A percentile compares a stretch with the other conserved stretches of the same genome.
phyloP scores from a whole-genome alignment of 2,113 vertebrate species.

The Bostrychus sinensis region DNA sequence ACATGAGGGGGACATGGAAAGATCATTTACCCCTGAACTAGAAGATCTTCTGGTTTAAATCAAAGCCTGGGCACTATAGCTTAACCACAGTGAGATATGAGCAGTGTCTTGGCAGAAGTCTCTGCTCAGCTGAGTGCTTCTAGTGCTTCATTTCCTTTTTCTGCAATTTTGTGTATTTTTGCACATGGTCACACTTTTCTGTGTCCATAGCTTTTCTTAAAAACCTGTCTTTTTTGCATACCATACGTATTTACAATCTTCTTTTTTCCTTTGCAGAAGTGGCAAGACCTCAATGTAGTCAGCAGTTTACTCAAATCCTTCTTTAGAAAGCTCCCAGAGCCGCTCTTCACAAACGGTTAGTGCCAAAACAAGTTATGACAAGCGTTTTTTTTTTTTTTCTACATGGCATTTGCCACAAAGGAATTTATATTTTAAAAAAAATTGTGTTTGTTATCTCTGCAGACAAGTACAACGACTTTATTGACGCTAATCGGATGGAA shows the following conservation, averaged over 20 bases:
- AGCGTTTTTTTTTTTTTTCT: background rate
- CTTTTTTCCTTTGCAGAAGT: constrained; percentile 79
- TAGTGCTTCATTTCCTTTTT: too few relatives aligned
- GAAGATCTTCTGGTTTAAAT: too few relatives aligned
- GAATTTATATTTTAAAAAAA: background rate
- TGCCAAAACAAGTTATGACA: constrained; percentile 10
- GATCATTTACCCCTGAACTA: too few relatives aligned
- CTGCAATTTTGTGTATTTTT: too few relatives aligned
- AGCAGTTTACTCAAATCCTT: constrained; percentile 97
- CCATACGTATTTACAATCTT: background rate
- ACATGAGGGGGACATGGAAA: too few relatives aligned
- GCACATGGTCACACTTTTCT: background rate
- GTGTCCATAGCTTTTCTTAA: background rate
- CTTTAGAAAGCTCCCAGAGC: constrained; percentile 96
- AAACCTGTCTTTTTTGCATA: background rate
- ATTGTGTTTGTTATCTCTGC: background rate
- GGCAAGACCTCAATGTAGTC: constrained; percentile 98
- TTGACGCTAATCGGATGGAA: constrained; percentile 94
- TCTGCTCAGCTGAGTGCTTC: too few relatives aligned
- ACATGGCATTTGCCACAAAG: background rate
- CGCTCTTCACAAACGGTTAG: constrained; percentile 96
- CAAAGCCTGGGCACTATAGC: too few relatives aligned
- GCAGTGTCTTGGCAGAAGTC: too few relatives aligned
- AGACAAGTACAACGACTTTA: constrained; percentile 98
- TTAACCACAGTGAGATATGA: too few relatives aligned